Evolutionary conservation across 2,797 vertebrate genomes (phyloP), one percentile per base, ranked within the genome.

Genomic region (Clarias fuscus): DNA sequence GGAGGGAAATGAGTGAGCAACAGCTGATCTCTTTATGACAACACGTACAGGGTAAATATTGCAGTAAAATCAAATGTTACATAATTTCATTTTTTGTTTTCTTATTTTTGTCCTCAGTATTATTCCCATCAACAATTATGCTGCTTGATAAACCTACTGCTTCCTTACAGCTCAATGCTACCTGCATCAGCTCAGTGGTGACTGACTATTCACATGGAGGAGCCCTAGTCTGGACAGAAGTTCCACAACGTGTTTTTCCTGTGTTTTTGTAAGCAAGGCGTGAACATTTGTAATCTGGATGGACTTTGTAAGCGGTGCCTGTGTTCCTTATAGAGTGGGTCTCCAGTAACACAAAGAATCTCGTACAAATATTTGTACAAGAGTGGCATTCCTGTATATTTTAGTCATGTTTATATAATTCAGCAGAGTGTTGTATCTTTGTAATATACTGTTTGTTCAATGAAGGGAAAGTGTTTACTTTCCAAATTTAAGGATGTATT

Each of bases 1-100:
- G 0, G 94, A 89, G 0, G 87, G 7, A 2, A 91, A 88, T 6
- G 92, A 85, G 27, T 90, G 75, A 90, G 88, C 53, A 86, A 64
- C 79, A 77, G 85, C 71, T 73, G 81, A 86, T 75, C 84, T 24
- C 85, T 87, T 86, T 80, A 65, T 73, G 83, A 58, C 80, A 68
- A 78, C 85, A 85, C 37, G 72, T 86, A 83, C 33, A 85, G 27
- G 85, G 73, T 85, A 89, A 88, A 85, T 83, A 78, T 65, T 87
- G 78, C 59, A 82, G 56, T 76, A 17, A 77, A 33, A 59, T 59
- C 14, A 56, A 72, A 27, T 72, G 40, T 1, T 1, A 1, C 27
- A 5, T 27, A 1, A 7, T 65, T 48, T 27, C 0, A n/a, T 65
- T 65, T 2, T 77, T 68, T 87, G 22, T 59, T 78, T 85, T 58